Percentiles rank a stretch among this genome's conserved stretches.
phyloP scores from a whole-genome alignment of 2,888 invertebrate genomes.

The Xylophagus ater region DNA sequence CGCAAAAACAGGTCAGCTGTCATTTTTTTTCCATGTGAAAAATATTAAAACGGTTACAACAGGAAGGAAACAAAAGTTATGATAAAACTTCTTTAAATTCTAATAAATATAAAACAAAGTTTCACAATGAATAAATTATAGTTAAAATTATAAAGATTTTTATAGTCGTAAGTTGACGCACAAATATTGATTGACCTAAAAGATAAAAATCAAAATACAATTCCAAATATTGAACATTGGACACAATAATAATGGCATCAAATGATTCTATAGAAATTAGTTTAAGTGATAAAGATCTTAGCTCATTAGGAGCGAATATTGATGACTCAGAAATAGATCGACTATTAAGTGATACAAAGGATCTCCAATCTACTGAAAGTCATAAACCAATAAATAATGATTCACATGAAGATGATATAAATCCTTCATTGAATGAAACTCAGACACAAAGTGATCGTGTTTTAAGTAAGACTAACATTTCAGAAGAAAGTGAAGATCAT shows the following conservation, averaged over 20 bases:
- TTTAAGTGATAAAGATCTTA: slow-evolving; percentile 25
- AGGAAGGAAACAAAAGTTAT: no score
- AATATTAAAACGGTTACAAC: no score
- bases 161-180: no score
- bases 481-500: slow-evolving; percentile 25
- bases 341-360: slow-evolving; percentile 18
- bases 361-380: neutral
- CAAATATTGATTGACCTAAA: no score
- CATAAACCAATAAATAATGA: slow-evolving; percentile 1
- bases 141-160: no score
- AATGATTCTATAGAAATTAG: slow-evolving; percentile 33
- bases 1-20: no score
- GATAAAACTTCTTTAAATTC: no score
- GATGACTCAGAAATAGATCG: slow-evolving; percentile 24
- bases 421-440: slow-evolving; percentile 8
- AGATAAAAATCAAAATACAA: no score
- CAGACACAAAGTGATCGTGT: neutral
- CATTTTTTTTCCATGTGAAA: no score
- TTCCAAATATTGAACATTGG: no score
- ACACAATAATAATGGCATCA: slow-evolving; percentile 28
- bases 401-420: slow-evolving; percentile 5
- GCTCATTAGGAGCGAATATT: slow-evolving; percentile 22
- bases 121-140: no score
- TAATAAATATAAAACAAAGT: no score
- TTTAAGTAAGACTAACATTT: neutral